Conservation (phyloP, 2,113 vertebrate species). For the Oncorhynchus keta region DNA sequence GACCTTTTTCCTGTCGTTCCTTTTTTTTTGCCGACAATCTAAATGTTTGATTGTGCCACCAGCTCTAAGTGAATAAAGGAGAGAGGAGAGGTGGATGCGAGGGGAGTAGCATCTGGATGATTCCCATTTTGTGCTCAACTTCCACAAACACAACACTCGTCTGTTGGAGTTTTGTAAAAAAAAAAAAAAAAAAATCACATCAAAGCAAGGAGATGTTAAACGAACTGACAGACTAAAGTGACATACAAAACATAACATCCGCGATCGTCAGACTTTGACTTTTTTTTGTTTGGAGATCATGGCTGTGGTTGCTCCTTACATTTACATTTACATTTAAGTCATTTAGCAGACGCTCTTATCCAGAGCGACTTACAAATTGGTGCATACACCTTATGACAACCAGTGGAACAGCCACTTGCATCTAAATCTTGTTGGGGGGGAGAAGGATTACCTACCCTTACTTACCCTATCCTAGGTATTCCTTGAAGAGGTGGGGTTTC, state of each 20-base stretch:
- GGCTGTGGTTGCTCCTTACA: not conserved
- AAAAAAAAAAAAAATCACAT: not conserved
- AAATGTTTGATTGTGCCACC: conserved; percentile 1
- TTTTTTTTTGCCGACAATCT: not conserved
- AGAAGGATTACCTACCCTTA: no score
- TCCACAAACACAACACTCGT: not conserved
- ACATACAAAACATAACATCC: not conserved
- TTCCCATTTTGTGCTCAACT: not conserved
- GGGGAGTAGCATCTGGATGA: not conserved
- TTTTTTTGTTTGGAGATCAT: not conserved
- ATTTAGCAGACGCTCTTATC: no score
- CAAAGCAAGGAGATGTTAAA: not conserved
- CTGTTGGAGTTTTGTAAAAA: not conserved
- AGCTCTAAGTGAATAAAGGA: not conserved
- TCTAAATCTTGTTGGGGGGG: no score
- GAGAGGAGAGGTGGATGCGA: not conserved
- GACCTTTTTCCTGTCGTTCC: not conserved
- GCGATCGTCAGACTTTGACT: not conserved
- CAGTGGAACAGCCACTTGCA: no score
- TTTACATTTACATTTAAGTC: no score
- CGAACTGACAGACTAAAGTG: not conserved
- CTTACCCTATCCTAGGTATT: no score
- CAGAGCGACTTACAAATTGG: no score
- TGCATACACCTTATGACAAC: no score
- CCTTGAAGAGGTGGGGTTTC: no score